phyloP scores from a whole-genome alignment of 2,888 invertebrate genomes.

The Conchocele bisecta region DNA sequence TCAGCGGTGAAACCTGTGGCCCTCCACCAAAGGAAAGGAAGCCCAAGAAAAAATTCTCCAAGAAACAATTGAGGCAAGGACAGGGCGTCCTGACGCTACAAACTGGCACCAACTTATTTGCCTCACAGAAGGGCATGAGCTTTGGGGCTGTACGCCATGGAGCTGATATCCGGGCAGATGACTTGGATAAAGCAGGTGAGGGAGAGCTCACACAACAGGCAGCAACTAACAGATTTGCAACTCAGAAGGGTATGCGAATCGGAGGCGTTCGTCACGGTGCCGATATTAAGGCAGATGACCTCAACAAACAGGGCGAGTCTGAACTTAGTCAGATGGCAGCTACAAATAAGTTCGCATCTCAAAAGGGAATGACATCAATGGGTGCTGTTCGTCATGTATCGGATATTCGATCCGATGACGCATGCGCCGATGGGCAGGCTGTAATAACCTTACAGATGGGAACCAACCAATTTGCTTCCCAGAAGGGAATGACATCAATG shows the following conservation, averaged over 20 bases:
- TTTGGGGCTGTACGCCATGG: conserved; percentile 71
- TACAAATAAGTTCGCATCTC: conserved; percentile 79
- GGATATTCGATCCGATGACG: conserved; percentile 67
- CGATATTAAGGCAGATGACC: conserved; percentile 79
- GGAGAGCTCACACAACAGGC: conserved; percentile 67
- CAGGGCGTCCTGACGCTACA: conserved; percentile 72
- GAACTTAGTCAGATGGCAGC: conserved; percentile 78
- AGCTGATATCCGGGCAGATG: conserved; percentile 60
- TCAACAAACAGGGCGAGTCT: conserved; percentile 69
- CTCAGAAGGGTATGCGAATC: conserved; percentile 77
- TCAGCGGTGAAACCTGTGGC: conserved; percentile 79
- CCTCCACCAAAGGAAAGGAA: conserved; percentile 37
- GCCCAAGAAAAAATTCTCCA: conserved; percentile 70
- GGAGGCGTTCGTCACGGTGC: conserved; percentile 77
- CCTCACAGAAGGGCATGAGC: conserved; percentile 73
- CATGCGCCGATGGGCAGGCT: conserved; percentile 67
- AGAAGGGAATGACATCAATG: conserved; percentile 77
- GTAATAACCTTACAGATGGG: conserved; percentile 80
- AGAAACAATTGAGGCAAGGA: conserved; percentile 77
- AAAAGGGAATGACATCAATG: conserved; percentile 76
- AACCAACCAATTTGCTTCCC: conserved; percentile 80
- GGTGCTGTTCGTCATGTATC: conserved; percentile 74
- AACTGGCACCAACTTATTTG: conserved; percentile 74
- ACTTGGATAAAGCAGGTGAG: conserved; percentile 54
- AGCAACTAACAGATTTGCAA: conserved; percentile 78